Base-by-base conservation (phyloP, 2,888 invertebrate genomes). In the Alcis repandata region DNA sequence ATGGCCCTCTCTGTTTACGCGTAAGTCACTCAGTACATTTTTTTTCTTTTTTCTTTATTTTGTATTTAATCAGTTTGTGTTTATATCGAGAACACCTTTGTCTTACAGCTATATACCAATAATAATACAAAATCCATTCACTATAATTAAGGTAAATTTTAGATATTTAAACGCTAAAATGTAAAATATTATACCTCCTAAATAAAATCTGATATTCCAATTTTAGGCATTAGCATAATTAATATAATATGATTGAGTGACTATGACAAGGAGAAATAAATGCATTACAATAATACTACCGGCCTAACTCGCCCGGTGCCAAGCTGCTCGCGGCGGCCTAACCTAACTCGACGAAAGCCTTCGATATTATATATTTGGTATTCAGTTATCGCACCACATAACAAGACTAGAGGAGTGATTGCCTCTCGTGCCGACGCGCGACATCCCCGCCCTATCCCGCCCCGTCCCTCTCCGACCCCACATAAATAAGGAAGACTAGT, bases 61-160 rank as follows among this genome's bases (percentile, higher is more conserved):
- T 92, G 90, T 91, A 90, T 89, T 89, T 86, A 80, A 89, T 91
- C 91, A 91, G 89, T 88, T 89, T 88, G 91, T 90, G 91, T 92
- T 89, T 83, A 70, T 86, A 88, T 88, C 86, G 85, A 90, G 90
- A 92, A 92, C 92, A 93, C 92, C 86, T 90, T 90, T 90, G 85
- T 87, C 92, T 93, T 92, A 92, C 86, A 91, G 84, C 92, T 92
- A 83, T 82, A 92, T 93, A 92, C 91, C 92, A 87, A 92, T 92
- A 93, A 92, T 92, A 93, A 92, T 92, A 73, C 73, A 92, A 92
- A 92, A 93, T 93, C 91, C 91, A 89, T 92, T 91, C 81, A 90
- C 91, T 92, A 92, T 91, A 92, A 91, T 92, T 92, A 93, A 91
- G 92, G 92, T 93, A 92, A 92, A 92, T 92, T 92, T 93, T 92